Percentiles rank a stretch among this genome's conserved stretches.
Evolutionary conservation across 2,113 vertebrate species (phyloP).

Genomic region (Lepidothrix coronata): DNA sequence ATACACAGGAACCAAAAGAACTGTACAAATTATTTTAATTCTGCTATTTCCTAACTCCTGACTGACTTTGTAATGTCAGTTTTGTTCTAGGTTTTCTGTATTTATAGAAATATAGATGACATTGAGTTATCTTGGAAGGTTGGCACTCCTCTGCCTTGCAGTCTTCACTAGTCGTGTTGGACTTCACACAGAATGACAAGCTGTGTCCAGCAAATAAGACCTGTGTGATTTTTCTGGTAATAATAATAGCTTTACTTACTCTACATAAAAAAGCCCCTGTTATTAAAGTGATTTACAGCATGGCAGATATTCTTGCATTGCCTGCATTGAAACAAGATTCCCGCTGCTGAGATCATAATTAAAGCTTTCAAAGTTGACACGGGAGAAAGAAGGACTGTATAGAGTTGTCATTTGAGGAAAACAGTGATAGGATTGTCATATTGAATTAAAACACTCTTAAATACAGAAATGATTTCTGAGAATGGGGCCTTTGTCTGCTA

Average conservation of each 20-base stretch:
- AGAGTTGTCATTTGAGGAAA: neutral
- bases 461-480: neutral
- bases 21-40: neutral
- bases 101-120: neutral
- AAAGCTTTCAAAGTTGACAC: constrained; percentile 4
- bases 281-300: neutral
- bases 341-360: constrained; percentile 9
- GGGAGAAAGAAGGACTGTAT: neutral
- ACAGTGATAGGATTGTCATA: neutral
- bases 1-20: neutral
- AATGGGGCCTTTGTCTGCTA: neutral
- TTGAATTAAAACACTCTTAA: neutral
- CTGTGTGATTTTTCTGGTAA: neutral
- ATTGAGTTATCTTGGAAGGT: neutral
- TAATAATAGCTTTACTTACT: neutral
- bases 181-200: neutral
- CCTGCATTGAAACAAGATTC: neutral
- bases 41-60: neutral
- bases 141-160: neutral
- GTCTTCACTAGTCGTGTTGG: neutral
- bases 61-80: neutral
- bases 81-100: neutral
- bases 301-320: neutral
- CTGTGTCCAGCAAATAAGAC: neutral
- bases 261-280: neutral